Base-by-base conservation (phyloP, 1,140 invertebrate species). In the Pollicipes pollicipes region DNA sequence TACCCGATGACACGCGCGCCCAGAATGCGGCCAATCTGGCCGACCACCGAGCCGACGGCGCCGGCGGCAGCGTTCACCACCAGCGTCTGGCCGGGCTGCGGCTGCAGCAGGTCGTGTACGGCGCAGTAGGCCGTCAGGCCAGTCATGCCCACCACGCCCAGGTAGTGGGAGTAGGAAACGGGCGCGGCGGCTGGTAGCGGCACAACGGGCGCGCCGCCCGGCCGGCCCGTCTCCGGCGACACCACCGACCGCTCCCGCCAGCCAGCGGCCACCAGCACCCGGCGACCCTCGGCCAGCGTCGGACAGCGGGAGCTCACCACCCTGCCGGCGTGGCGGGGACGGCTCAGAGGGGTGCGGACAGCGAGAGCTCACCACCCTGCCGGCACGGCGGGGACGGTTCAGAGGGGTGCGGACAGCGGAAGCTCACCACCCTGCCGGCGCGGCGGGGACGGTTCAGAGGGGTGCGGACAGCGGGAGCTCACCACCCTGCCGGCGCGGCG, bases 61-160 rank as follows among this genome's bases (percentile, higher is more conserved):
- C 80, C 87, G 66, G 79, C 79, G 24, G 80, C 79, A 0, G 72
- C 76, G 71, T 75, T 84, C 4, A 90, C 83, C 0, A 89, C 84
- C 0, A 90, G 81, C 1, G 83, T 85, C 75, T 90, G 87, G 28
- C 87, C 87, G 24, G 79, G 68, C 78, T 87, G 85, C 1, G 88
- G 87, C 30, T 86, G 76, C 72, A 87, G 88, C 32, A 88, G 78
- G 73, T 88, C 83, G n/a, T 85, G 75, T 24, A 89, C 81, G 0
- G 88, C 88, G 77, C 89, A 89, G 76, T 88, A 89, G 1, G 88
- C 87, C 8, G 87, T 88, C 71, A 85, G 84, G n/a, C 86, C 86
- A 63, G 86, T 83, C 84, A 88, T 86, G 73, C 86, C 86, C 45
- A 87, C 75, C 66, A 83, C 74, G 63, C 86, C 86, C 30, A 88